These are phyloP conservation scores for Pygoscelis adeliae DNA, from an alignment of 2,113 vertebrate genomes.

Conservation along the genomic window DNA sequence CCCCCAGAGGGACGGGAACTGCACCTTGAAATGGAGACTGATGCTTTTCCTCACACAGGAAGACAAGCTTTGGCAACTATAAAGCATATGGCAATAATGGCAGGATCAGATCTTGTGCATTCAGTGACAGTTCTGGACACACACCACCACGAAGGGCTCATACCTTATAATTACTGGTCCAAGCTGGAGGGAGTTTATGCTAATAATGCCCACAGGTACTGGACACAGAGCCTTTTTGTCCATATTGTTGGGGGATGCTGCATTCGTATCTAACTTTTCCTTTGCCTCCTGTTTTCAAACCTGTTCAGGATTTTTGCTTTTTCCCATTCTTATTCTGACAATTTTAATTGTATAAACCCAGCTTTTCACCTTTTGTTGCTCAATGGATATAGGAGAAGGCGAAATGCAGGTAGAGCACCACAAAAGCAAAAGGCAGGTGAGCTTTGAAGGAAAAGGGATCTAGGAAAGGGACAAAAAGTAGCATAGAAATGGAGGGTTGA, in stretches of 20 bases:
- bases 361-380: conserved; percentile 66
- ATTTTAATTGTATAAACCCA: conserved; percentile 58
- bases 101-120: fast-evolving
- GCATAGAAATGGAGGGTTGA: conserved; percentile 62
- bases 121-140: background rate
- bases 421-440: conserved; percentile 66
- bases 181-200: background rate
- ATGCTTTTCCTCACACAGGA: background rate
- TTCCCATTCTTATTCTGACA: background rate
- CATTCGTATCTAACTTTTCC: background rate
- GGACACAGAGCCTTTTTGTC: background rate
- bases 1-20: background rate
- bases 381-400: conserved; percentile 4
- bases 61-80: background rate
- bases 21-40: conserved; percentile 11
- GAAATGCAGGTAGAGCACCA: conserved; percentile 54
- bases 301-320: background rate
- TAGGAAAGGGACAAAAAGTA: conserved; percentile 54
- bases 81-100: background rate
- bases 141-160: background rate
- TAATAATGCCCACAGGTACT: background rate
- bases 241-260: background rate
- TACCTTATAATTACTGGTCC: background rate
- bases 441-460: conserved; percentile 61
- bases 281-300: conserved; percentile 33